Percentiles rank a stretch among this genome's conserved stretches.
Evolutionary conservation across 2,113 vertebrate species (phyloP).

Genomic region (Cacatua alba): DNA sequence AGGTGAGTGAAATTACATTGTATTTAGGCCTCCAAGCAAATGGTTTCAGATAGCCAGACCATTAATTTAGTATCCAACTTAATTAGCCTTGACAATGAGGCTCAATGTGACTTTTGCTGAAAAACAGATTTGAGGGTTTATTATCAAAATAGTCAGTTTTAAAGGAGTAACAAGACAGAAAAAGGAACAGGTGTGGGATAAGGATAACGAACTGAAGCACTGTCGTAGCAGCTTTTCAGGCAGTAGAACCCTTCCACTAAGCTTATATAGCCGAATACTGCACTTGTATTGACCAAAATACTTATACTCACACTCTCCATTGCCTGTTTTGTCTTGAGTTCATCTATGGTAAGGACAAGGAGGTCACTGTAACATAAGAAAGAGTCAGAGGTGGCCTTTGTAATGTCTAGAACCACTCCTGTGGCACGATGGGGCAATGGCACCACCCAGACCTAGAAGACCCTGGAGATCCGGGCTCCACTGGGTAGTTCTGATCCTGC

Average conservation of each 20-base stretch:
- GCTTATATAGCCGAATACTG: background rate
- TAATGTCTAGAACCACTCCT: background rate
- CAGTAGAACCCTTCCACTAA: background rate
- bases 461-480: background rate
- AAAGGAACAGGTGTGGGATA: background rate
- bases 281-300: background rate
- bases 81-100: background rate
- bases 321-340: background rate
- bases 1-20: background rate
- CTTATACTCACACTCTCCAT: background rate
- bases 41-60: background rate
- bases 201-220: background rate
- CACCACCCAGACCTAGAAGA: background rate
- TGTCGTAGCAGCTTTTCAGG: background rate
- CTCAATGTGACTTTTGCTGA: background rate
- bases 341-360: background rate
- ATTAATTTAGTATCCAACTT: background rate
- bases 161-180: background rate
- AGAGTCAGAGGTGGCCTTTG: background rate
- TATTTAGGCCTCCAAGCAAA: background rate
- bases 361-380: background rate
- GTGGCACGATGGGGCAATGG: background rate
- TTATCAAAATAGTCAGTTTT: background rate
- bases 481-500: background rate
- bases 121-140: background rate